Evolutionary conservation across 2,888 invertebrate genomes (phyloP).

Genomic region (Ferdinandea cuprea): DNA sequence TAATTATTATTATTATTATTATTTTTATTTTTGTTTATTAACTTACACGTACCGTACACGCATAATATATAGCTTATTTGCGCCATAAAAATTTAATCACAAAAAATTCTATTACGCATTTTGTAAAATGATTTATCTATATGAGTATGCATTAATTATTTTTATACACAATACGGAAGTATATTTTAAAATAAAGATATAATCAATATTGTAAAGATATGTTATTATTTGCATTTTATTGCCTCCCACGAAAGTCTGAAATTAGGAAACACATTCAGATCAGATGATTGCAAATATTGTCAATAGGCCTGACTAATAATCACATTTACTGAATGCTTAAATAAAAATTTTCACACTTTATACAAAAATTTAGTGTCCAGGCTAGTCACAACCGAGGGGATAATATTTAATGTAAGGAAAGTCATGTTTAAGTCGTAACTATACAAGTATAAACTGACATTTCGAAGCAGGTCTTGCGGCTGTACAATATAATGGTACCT

Average conservation of each 20-base stretch:
- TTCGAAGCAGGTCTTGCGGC: too few species aligned
- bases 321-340: too few species aligned
- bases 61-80: slow-evolving; percentile 44
- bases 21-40: slow-evolving; percentile 35
- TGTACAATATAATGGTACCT: too few species aligned
- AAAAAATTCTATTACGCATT: slow-evolving; percentile 63
- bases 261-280: too few species aligned
- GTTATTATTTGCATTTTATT: not conserved
- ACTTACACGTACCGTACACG: slow-evolving; percentile 45
- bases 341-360: too few species aligned
- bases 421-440: too few species aligned
- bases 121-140: slow-evolving; percentile 49
- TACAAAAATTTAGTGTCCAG: too few species aligned
- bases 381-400: too few species aligned
- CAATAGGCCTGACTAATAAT: too few species aligned
- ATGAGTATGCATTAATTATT: slow-evolving; percentile 54
- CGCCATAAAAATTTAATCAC: slow-evolving; percentile 68
- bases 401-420: too few species aligned
- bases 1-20: slow-evolving; percentile 3
- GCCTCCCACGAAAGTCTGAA: not conserved
- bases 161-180: slow-evolving; percentile 49
- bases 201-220: slow-evolving; percentile 61
- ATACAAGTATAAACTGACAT: too few species aligned
- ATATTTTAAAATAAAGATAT: slow-evolving; percentile 66
- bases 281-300: too few species aligned